Percentiles rank a stretch among this genome's conserved stretches.
phyloP scores from a whole-genome alignment of 30 jellyfish, hydroid and myxozoan species.

The Pseudorhiza aurosa region DNA sequence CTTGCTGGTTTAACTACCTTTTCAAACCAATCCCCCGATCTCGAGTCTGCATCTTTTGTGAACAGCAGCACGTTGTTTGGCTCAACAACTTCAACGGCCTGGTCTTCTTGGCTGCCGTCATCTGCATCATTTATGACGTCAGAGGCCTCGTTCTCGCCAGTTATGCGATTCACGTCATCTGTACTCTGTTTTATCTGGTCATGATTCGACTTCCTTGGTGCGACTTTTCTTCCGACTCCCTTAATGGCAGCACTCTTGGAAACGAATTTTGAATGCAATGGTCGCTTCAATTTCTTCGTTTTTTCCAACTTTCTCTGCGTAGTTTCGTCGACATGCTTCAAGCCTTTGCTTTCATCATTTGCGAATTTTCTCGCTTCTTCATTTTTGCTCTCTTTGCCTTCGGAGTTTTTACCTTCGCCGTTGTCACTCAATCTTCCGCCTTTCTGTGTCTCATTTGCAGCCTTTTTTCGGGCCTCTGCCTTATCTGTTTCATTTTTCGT shows the following conservation, averaged over 20 bases:
- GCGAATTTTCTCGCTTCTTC: not conserved
- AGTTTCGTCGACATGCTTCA: not conserved
- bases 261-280: not conserved
- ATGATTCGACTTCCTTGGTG: not conserved
- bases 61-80: constrained; percentile 55
- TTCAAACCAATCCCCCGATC: constrained; percentile 82
- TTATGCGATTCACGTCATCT: not conserved
- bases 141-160: constrained; percentile 4
- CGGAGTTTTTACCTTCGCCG: not conserved
- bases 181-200: not conserved
- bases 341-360: not conserved
- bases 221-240: not conserved
- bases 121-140: constrained; percentile 24
- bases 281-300: not conserved
- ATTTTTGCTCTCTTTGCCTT: not conserved
- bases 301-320: not conserved
- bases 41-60: constrained; percentile 57
- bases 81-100: constrained; percentile 67
- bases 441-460: not conserved
- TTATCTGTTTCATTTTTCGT: not conserved
- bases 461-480: not conserved
- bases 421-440: not conserved
- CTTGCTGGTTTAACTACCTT: constrained; percentile 12
- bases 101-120: constrained; percentile 29
- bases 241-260: not conserved